phyloP scores from a whole-genome alignment of 1,140 invertebrate genomes.

The Heliconius nattereri region DNA sequence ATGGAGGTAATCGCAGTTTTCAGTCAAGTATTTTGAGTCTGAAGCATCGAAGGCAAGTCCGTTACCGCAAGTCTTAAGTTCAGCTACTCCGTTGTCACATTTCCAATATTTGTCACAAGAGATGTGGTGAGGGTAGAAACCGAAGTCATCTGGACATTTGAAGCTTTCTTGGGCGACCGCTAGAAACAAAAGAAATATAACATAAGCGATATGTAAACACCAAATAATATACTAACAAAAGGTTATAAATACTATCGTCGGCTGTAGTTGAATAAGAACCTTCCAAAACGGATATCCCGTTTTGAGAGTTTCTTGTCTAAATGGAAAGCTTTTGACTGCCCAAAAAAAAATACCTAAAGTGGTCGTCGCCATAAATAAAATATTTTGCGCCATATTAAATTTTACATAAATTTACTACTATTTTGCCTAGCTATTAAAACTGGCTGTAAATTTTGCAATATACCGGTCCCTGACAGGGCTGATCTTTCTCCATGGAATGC shows the following conservation, averaged over 20 bases:
- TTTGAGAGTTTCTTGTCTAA: too few species aligned
- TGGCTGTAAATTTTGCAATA: constrained; percentile 63
- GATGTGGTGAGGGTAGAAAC: constrained; percentile 94
- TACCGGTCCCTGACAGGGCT: constrained; percentile 61
- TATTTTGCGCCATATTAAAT: not conserved
- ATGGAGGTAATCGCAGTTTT: constrained; percentile 97
- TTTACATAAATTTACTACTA: not conserved
- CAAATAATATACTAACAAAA: not conserved
- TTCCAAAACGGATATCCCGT: too few species aligned
- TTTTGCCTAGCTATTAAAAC: constrained; percentile 43
- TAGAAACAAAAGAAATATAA: constrained; percentile 76
- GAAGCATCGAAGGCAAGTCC: constrained; percentile 95
- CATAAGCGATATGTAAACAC: constrained; percentile 2
- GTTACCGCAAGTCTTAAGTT: constrained; percentile 96
- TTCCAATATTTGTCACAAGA: constrained; percentile 98
- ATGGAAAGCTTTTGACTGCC: too few species aligned
- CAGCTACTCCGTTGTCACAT: constrained; percentile 93
- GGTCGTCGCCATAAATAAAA: too few species aligned
- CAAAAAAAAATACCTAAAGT: too few species aligned
- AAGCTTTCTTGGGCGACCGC: constrained; percentile 89
- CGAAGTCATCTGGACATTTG: constrained; percentile 97
- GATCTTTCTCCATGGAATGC: constrained; percentile 71
- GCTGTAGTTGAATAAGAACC: not conserved
- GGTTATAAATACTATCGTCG: too few species aligned
- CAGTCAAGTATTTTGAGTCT: constrained; percentile 93